Base-by-base conservation (phyloP, 30 jellyfish, hydroid and myxozoan genomes). In the Sanderia malayensis region DNA sequence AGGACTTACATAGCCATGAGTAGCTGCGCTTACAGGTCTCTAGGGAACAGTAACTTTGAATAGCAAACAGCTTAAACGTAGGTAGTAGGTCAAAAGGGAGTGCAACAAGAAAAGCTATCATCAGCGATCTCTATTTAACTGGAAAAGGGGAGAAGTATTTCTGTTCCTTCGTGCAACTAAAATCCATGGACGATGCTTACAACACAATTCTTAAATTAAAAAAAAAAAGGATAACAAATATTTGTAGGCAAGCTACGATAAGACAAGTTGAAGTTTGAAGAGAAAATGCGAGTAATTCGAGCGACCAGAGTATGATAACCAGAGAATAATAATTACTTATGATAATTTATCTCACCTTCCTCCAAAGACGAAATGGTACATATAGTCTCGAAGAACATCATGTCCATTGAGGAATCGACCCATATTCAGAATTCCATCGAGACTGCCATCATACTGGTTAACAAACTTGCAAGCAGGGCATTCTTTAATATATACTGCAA, bases 341-440 rank as follows among this genome's bases (percentile, higher is more conserved):
- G 55, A 41, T 41, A 41, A 49, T 49, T 4, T 49, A 49, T 60
- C 49, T 60, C 49, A 60, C 73, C 73, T 60, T 4, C 49, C 49
- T 60, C 73, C 73, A 60, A 25, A 31, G 10, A 60, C n/a, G 55
- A 7, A 13, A 60, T 13, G 55, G 49, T 25, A 31, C 73, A 60
- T 60, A 7, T 60, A 60, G 73, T 60, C 73, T 7, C 73, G 55
- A 27, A 60, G 45, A 60, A 60, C 73, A 60, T 60, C 49, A 60
- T 60, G 73, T 27, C 49, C 10, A 31, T 7, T 23, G 20, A 60
- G 73, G 49, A 60, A 18, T 7, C 49, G 45, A 25, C 49, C 73
- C 73, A 60, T 60, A 31, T 60, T 20, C 55, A 60, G 22, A 37
- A 37, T 37, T 37, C 52, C 52, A 37, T 37, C 52, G 10, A 4